Conservation (phyloP, 1,140 invertebrate genomes). For the Drosophila tropicalis region DNA sequence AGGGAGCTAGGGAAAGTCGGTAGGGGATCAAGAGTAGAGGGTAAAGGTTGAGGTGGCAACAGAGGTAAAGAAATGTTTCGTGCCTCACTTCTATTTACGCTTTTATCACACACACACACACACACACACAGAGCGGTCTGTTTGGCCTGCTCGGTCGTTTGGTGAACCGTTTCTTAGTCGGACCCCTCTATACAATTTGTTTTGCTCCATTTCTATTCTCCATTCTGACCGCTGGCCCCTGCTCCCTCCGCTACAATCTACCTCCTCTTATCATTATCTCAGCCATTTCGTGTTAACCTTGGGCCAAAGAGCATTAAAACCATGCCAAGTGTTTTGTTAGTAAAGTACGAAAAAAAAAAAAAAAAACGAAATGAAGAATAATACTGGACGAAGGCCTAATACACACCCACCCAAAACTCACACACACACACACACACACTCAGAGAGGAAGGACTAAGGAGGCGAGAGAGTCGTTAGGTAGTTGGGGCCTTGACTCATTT, state of each 20-base stretch:
- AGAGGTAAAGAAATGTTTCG: conserved; percentile 58
- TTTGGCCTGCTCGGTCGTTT: conserved; percentile 50
- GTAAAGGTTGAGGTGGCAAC: conserved; percentile 13
- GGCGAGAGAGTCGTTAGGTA: background rate
- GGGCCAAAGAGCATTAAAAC: conserved; percentile 70
- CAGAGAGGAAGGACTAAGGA: background rate
- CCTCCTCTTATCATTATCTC: conserved; percentile 34
- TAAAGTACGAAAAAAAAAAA: conserved; percentile 49
- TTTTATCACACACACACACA: conserved; percentile 56
- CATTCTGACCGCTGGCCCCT: background rate
- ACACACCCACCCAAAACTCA: conserved; percentile 10
- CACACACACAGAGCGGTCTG: background rate
- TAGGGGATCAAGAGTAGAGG: background rate
- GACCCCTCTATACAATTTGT: conserved; percentile 70
- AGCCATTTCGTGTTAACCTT: conserved; percentile 60
- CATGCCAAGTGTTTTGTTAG: conserved; percentile 64
- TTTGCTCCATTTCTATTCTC: conserved; percentile 71
- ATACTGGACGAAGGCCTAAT: conserved; percentile 42
- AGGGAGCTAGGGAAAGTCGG: background rate
- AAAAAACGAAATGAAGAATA: conserved; percentile 15
- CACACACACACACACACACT: background rate
- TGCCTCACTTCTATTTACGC: conserved; percentile 76
- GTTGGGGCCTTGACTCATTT: conserved; percentile 11
- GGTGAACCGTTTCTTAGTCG: conserved; percentile 16
- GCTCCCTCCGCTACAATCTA: background rate